Evolutionary conservation across 2,797 vertebrate species (phyloP).

Genomic region (Sylvia borin): DNA sequence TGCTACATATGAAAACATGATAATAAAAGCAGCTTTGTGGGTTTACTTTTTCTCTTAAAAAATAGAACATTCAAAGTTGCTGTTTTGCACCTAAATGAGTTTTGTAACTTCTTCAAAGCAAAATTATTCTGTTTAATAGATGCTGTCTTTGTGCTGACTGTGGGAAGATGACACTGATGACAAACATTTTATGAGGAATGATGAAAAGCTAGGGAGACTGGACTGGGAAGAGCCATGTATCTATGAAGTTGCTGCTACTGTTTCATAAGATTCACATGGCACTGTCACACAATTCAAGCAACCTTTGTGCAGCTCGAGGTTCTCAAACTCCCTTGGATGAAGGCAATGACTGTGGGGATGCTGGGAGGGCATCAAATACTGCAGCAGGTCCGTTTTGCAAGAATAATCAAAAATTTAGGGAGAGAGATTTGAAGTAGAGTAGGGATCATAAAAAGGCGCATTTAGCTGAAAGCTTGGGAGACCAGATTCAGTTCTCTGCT

Average conservation of each 20-base stretch:
- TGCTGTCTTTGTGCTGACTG: background rate
- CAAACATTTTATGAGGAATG: background rate
- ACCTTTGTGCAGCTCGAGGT: background rate
- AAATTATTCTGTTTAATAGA: background rate
- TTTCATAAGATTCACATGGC: background rate
- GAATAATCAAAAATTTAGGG: background rate
- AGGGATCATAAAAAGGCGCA: background rate
- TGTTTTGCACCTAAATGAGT: background rate
- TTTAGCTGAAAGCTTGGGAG: background rate
- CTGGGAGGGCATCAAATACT: background rate
- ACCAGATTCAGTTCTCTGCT: slow-evolving; percentile 9
- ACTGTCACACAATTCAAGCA: background rate
- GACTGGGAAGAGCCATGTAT: background rate
- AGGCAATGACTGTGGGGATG: accelerated
- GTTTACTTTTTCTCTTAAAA: background rate
- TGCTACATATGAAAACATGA: background rate
- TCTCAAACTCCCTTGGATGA: background rate
- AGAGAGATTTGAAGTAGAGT: background rate
- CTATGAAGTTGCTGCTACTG: background rate
- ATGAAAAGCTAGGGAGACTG: background rate
- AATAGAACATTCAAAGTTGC: background rate
- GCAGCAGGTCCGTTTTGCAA: background rate
- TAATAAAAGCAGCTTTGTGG: background rate
- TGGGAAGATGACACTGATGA: background rate
- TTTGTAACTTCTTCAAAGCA: background rate